phyloP scores from a whole-genome alignment of 1,140 invertebrate species.

The Pectinophora gossypiella region DNA sequence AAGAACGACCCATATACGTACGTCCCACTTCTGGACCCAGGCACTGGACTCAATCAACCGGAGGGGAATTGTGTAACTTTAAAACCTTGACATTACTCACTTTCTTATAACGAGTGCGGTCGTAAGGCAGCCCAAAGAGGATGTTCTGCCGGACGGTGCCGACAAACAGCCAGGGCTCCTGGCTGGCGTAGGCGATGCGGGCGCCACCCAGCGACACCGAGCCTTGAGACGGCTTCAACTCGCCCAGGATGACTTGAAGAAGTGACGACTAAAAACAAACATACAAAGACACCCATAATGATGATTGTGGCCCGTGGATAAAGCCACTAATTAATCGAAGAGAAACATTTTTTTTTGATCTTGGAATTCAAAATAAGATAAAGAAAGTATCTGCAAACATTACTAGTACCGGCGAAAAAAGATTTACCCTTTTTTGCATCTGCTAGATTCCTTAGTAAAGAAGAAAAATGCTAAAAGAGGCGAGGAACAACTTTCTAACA shows the following conservation, averaged over 20 bases:
- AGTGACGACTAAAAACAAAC: slow-evolving; percentile 82
- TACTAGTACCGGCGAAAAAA: neutral
- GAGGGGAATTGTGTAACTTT: too few relatives aligned
- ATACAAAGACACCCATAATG: too few relatives aligned
- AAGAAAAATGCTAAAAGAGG: neutral
- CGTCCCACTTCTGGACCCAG: too few relatives aligned
- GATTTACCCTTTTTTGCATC: too few relatives aligned
- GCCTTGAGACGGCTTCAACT: slow-evolving; percentile 79
- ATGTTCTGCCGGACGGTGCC: slow-evolving; percentile 85
- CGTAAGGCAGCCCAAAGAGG: slow-evolving; percentile 83
- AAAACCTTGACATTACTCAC: too few relatives aligned
- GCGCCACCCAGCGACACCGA: slow-evolving; percentile 77
- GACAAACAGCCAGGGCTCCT: slow-evolving; percentile 87
- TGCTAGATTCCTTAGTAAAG: too few relatives aligned
- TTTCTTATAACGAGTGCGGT: slow-evolving; percentile 79
- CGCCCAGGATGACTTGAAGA: slow-evolving; percentile 83
- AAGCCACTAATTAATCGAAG: too few relatives aligned
- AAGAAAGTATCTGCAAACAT: neutral
- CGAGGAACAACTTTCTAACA: neutral
- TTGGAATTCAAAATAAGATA: too few relatives aligned
- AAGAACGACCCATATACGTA: too few relatives aligned
- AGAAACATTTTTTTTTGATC: too few relatives aligned
- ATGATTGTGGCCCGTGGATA: too few relatives aligned
- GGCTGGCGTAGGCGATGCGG: slow-evolving; percentile 82
- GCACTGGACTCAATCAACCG: too few relatives aligned